Percentiles rank a stretch among this genome's conserved stretches.
These are phyloP conservation scores for Diplosoma virens DNA, from an alignment of 23 tunicate species.

Conservation along the genomic window DNA sequence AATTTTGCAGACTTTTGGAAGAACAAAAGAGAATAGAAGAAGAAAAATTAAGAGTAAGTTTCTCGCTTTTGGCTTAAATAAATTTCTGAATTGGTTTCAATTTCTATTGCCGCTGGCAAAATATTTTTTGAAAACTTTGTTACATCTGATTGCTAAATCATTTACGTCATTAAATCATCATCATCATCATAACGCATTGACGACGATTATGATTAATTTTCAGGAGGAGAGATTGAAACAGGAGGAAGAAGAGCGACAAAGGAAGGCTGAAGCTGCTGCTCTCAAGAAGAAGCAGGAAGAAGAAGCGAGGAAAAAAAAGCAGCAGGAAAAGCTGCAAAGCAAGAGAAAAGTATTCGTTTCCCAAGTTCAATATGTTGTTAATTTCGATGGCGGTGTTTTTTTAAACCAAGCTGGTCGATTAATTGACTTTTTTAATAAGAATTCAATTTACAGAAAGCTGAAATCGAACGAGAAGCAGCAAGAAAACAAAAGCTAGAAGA, in stretches of 20 bases:
- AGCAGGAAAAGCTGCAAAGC: conserved; percentile 27
- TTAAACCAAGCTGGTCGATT: neutral
- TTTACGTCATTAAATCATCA: neutral
- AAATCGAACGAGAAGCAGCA: conserved; percentile 15
- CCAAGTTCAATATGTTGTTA: neutral
- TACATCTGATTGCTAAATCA: neutral
- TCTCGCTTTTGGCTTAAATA: neutral
- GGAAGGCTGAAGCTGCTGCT: conserved; percentile 9
- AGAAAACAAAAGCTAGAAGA: conserved; percentile 18
- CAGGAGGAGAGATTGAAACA: conserved; percentile 29
- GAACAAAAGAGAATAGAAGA: conserved; percentile 41
- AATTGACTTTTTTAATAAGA: neutral
- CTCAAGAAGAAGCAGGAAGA: conserved; percentile 34
- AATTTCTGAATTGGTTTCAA: neutral
- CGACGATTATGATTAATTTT: too few relatives aligned
- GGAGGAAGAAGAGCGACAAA: neutral
- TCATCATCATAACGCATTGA: too few relatives aligned
- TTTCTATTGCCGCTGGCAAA: neutral
- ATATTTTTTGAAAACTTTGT: neutral
- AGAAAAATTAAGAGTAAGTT: conserved; percentile 16
- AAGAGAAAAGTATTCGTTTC: conserved; percentile 3
- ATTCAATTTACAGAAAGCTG: conserved; percentile 21
- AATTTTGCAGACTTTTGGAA: neutral
- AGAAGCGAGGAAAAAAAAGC: conserved; percentile 20
- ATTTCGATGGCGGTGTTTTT: neutral